A percentile compares a stretch with the other conserved stretches of the same genome.
Conservation (phyloP, 2,797 vertebrate species). For the Coccyzus lansbergi region DNA sequence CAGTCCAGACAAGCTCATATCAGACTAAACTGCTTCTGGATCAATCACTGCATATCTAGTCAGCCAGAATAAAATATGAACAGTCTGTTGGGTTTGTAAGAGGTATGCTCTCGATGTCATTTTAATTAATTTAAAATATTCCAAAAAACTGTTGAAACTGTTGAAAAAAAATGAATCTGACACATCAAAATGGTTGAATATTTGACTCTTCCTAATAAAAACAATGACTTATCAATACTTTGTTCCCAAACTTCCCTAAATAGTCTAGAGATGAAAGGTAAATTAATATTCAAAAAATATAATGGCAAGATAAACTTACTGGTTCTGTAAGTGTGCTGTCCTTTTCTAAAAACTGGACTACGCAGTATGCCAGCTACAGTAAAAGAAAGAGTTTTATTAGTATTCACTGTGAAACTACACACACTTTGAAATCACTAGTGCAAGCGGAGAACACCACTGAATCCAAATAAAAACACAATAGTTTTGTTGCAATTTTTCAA, state of each 20-base stretch:
- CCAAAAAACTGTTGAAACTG: accelerated
- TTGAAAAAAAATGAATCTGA: not conserved
- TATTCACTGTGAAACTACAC: not conserved
- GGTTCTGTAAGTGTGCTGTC: slow-evolving; percentile 99
- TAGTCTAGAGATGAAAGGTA: not conserved
- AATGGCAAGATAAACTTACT: slow-evolving; percentile 78
- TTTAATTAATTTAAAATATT: not conserved
- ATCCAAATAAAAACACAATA: not conserved
- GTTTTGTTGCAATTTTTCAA: not conserved
- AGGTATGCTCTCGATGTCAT: not conserved
- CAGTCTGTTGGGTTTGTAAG: not conserved
- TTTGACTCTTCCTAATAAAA: not conserved
- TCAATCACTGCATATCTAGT: not conserved
- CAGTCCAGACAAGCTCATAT: not conserved
- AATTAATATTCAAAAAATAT: not conserved
- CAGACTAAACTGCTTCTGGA: not conserved
- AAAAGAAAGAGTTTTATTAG: slow-evolving; percentile 24
- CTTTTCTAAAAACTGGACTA: slow-evolving; percentile 98
- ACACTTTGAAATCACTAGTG: not conserved
- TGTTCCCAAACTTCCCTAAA: not conserved
- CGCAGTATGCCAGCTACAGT: slow-evolving; percentile 94
- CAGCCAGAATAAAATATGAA: not conserved
- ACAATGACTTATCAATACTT: not conserved
- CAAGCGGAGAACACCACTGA: not conserved
- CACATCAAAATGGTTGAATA: not conserved